A percentile compares a stretch with the other conserved stretches of the same genome.
Evolutionary conservation across 1,140 invertebrate genomes (phyloP).

Genomic region (Ceratina calcarata): DNA sequence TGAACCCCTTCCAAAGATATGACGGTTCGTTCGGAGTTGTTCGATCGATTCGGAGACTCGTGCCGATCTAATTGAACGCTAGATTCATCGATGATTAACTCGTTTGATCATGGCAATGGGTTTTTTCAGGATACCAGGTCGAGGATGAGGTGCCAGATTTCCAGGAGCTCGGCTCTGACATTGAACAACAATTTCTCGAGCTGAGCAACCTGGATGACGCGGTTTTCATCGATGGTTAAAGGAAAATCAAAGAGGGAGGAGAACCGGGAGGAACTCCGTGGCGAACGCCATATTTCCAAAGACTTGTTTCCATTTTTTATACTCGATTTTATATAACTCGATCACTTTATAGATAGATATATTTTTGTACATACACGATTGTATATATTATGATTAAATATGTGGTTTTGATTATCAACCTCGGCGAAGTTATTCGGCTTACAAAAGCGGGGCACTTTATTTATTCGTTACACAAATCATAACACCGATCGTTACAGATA

Average conservation of each 20-base stretch:
- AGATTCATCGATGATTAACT: neutral
- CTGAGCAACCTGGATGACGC: slow-evolving; percentile 74
- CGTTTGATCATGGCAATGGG: no score
- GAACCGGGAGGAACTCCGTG: neutral
- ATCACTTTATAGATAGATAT: slow-evolving; percentile 46
- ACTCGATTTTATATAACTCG: slow-evolving; percentile 42
- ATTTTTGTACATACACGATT: slow-evolving; percentile 68
- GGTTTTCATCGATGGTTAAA: slow-evolving; percentile 74
- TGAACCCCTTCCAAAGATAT: no score
- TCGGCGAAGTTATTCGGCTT: neutral
- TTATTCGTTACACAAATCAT: neutral
- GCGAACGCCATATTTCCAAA: slow-evolving; percentile 41
- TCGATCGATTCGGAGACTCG: neutral
- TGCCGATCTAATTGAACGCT: neutral
- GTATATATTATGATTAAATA: slow-evolving; percentile 60
- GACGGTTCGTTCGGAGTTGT: no score
- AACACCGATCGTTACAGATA: neutral
- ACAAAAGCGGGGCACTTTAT: neutral
- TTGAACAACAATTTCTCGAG: slow-evolving; percentile 78
- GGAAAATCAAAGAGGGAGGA: neutral
- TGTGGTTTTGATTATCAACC: slow-evolving; percentile 22
- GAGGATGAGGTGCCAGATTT: slow-evolving; percentile 73
- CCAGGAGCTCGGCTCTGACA: slow-evolving; percentile 76
- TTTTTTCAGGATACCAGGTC: slow-evolving; percentile 68
- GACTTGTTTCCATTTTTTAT: slow-evolving; percentile 55